Evolutionary conservation across 1,140 invertebrate species (phyloP).

Genomic region (Vanessa atalanta): DNA sequence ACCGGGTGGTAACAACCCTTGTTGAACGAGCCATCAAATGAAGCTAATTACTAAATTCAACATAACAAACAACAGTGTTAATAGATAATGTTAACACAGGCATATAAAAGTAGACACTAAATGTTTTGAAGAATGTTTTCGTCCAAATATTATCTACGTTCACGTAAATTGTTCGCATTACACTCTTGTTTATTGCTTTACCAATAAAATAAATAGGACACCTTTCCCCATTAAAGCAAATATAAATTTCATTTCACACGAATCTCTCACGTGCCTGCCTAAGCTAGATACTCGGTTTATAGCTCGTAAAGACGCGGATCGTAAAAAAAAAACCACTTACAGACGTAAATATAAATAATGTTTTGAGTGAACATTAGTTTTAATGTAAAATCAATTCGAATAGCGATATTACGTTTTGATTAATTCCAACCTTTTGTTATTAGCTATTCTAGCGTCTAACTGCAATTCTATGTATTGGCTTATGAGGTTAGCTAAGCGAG

Average conservation of each 20-base stretch:
- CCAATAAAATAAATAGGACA: constrained; percentile 12
- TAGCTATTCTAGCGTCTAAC: no score
- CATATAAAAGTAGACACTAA: background rate
- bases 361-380: constrained; percentile 30
- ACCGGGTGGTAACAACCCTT: no score
- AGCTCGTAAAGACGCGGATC: constrained; percentile 31
- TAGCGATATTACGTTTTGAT: constrained; percentile 9
- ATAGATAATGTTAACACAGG: no score
- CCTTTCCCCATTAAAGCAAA: constrained; percentile 19
- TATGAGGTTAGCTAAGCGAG: no score
- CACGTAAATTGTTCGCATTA: background rate
- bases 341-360: constrained; percentile 35
- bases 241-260: constrained; percentile 30
- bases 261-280: constrained; percentile 30
- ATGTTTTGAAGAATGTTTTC: background rate
- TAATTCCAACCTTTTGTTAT: background rate
- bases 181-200: constrained; percentile 10
- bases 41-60: no score
- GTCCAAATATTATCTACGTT: background rate
- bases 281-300: constrained; percentile 37
- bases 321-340: constrained; percentile 38
- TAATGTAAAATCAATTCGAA: constrained; percentile 30
- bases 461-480: no score
- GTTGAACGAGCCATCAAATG: no score
- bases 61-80: no score